Evolutionary conservation across 35 echinoderm and acorn worm genomes (phyloP).

Genomic region (Strongylocentrotus purpuratus): DNA sequence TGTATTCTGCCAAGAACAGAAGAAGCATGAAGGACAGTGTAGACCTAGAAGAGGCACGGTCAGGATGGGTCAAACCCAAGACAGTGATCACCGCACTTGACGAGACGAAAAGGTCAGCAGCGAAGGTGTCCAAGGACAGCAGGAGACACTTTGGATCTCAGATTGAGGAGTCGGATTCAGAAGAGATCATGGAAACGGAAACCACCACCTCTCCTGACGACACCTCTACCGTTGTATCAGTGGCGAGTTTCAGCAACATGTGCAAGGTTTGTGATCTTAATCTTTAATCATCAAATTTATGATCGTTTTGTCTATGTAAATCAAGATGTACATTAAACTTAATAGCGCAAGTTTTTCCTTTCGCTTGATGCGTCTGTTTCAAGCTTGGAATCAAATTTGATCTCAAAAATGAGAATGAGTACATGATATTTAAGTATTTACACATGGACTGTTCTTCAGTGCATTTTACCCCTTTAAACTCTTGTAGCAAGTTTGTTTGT

Average conservation of each 20-base stretch:
- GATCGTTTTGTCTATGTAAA: neutral
- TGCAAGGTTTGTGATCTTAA: slow-evolving; percentile 8
- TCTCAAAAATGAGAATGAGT: neutral
- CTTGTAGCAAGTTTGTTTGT: neutral
- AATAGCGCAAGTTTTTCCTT: neutral
- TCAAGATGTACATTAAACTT: neutral
- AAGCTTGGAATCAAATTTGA: neutral
- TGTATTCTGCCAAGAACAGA: neutral
- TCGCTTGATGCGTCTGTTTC: neutral
- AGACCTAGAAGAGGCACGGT: neutral
- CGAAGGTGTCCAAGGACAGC: neutral
- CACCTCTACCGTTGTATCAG: neutral
- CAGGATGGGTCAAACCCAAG: neutral
- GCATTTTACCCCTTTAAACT: neutral
- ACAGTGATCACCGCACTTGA: neutral
- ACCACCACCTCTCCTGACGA: slow-evolving; percentile 13
- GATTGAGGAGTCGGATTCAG: slow-evolving; percentile 30
- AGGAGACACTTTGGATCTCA: slow-evolving; percentile 38
- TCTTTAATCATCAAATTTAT: neutral
- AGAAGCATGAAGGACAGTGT: neutral
- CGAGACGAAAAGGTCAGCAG: neutral
- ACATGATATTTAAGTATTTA: too few species aligned
- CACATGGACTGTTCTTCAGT: neutral
- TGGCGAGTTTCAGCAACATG: slow-evolving; percentile 43
- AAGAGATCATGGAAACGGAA: neutral